Base-by-base conservation (phyloP, 2,797 vertebrate genomes). In the Schizopygopsis malacanthus region DNA sequence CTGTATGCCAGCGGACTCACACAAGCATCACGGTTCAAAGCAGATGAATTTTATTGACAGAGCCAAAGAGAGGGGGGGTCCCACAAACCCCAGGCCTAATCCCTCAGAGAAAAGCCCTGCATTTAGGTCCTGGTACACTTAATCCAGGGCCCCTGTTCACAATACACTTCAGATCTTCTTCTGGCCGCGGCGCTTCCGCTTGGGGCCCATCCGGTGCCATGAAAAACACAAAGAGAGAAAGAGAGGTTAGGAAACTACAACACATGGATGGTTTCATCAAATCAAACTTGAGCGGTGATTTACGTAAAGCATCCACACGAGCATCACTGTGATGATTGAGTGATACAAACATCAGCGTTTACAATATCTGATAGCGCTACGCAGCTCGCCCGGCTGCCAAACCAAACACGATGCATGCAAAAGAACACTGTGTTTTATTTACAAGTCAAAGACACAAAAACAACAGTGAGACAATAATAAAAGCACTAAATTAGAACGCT, bases 1-100 rank as follows among this genome's bases (percentile, higher is more conserved):
- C 45, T 6, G 1, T 16, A 41, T 13, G 4, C 10, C 63, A 70
- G 25, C 12, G 7, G 50, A 65, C 83, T 89, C 89, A 89, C 80
- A 89, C 15, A 65, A 28, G 79, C 50, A 71, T n/a, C 69, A 45
- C 25, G 37, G 56, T 61, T 75, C 25, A 73, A 54, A 50, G 79
- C 92, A 93, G 93, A 92, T 93, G 91, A 94, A 94, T 95, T 90
- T 94, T 91, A 92, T 90, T 94, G 95, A 95, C 95, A 93, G 93
- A 88, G 89, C 84, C 86, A 50, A 92, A 90, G 91, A 86, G 84
- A 89, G 90, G 83, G 87, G 90, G 86, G 73, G 80, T 89, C 87
- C 90, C 88, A 87, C 84, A 65, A 85, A 90, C 91, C 89, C 91
- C 89, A 86, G 69, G 81, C 84, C 90, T 95, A 95, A 96, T 96